Percentiles rank a stretch among this genome's conserved stretches.
Evolutionary conservation across 2,888 invertebrate genomes (phyloP).

Genomic region (Trichacis sp.): DNA sequence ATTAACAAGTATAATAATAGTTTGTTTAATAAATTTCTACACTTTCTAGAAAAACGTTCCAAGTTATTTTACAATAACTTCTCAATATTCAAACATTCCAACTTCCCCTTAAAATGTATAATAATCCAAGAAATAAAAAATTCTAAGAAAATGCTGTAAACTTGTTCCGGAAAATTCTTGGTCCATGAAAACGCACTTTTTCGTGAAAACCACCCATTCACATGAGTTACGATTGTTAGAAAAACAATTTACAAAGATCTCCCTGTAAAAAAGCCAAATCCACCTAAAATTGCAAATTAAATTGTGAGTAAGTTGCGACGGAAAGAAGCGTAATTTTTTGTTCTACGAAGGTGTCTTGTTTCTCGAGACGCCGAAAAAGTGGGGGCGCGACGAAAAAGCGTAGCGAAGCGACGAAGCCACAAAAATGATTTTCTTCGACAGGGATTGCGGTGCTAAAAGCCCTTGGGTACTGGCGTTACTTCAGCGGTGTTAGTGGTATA

Average conservation of each 20-base stretch:
- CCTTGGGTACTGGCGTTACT: constrained; percentile 16
- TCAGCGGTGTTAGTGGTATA: constrained; percentile 47
- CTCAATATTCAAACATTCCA: no score
- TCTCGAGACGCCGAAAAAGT: neutral
- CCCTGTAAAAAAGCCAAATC: constrained; percentile 15
- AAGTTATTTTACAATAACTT: no score
- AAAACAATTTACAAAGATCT: constrained; percentile 64
- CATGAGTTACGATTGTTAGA: constrained; percentile 59
- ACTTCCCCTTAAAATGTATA: no score
- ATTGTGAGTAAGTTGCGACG: neutral
- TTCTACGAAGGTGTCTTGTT: no score
- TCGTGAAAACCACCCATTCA: neutral
- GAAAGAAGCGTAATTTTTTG: neutral
- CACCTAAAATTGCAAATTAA: constrained; percentile 19
- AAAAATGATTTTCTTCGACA: neutral
- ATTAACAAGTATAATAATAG: no score
- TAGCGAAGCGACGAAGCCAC: neutral
- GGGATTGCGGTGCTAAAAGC: constrained; percentile 18
- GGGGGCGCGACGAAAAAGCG: neutral
- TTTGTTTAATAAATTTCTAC: no score
- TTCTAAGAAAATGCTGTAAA: no score
- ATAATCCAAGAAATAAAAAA: no score
- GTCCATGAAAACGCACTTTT: no score
- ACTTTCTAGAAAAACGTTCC: no score
- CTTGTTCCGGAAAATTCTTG: no score